Conservation (phyloP, 2,797 vertebrate species). For the Tympanoctomys barrerae region DNA sequence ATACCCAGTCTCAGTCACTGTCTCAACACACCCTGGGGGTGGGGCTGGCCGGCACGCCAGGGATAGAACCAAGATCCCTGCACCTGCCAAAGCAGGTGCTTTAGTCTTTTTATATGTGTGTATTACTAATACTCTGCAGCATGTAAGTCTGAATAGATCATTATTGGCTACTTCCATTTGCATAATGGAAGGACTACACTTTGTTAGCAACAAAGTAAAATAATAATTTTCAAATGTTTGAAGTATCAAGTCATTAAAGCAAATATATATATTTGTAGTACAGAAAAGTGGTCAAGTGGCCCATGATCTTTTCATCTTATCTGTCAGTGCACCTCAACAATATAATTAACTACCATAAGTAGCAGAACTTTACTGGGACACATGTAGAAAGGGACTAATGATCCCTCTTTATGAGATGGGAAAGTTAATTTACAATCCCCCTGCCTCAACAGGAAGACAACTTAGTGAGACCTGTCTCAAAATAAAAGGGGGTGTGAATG, state of each 20-base stretch:
- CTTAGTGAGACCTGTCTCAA: neutral
- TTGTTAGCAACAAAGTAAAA: slow-evolving; percentile 29
- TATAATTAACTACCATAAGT: neutral
- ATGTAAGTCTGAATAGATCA: neutral
- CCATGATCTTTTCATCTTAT: neutral
- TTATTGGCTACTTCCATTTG: neutral
- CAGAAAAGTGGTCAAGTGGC: neutral
- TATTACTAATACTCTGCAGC: neutral
- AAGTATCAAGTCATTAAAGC: slow-evolving; percentile 35
- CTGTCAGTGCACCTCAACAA: neutral
- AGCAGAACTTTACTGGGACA: slow-evolving; percentile 8
- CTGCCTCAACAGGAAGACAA: neutral
- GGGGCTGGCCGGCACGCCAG: too few species aligned
- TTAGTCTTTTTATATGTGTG: neutral
- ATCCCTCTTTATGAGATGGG: neutral
- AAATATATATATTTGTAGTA: neutral
- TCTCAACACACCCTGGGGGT: too few species aligned
- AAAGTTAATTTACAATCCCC: neutral
- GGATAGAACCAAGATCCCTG: too few species aligned
- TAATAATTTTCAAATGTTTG: slow-evolving; percentile 19
- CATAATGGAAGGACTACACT: neutral
- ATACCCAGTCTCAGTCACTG: too few species aligned
- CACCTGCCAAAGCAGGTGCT: too few species aligned
- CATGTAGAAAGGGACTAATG: neutral
- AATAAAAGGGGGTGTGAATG: neutral